These are phyloP conservation scores for Petromus typicus DNA, from an alignment of 2,113 vertebrate genomes.

Conservation along the genomic window DNA sequence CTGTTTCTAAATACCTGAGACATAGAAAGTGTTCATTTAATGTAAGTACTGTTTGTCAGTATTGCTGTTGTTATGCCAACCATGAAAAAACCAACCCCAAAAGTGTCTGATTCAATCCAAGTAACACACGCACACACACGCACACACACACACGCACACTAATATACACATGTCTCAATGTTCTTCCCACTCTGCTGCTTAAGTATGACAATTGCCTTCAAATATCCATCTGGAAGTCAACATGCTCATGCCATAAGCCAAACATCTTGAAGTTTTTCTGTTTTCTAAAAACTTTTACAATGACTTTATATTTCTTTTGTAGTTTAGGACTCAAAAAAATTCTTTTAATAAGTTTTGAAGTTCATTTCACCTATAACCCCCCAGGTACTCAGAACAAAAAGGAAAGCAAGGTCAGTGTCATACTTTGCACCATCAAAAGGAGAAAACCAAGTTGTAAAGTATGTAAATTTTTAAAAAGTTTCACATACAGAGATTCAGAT, in stretches of 20 bases:
- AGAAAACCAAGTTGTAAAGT: not conserved
- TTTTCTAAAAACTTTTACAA: slow-evolving; percentile 38
- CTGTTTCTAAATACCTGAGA: not conserved
- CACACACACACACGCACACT: not conserved
- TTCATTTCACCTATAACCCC: not conserved
- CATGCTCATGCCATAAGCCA: not conserved
- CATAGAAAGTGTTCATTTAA: not conserved
- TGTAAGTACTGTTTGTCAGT: not conserved
- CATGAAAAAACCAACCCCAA: not conserved
- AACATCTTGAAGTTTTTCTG: not conserved
- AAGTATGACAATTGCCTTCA: not conserved
- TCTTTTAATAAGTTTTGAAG: not conserved
- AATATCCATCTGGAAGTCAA: not conserved
- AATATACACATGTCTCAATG: no score
- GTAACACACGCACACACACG: not conserved
- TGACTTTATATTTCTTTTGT: slow-evolving; percentile 35
- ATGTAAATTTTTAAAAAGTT: not conserved
- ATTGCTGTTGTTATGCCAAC: not conserved
- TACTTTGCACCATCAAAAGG: not conserved
- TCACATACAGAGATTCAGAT: not conserved
- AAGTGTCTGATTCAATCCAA: not conserved
- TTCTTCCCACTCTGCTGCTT: not conserved
- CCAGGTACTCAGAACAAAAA: not conserved
- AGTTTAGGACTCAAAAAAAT: not conserved
- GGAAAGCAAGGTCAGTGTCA: not conserved